Percentiles rank a stretch among this genome's conserved stretches.
phyloP scores from a whole-genome alignment of 2,113 vertebrate genomes.

The Forbesichthys agassizii region DNA sequence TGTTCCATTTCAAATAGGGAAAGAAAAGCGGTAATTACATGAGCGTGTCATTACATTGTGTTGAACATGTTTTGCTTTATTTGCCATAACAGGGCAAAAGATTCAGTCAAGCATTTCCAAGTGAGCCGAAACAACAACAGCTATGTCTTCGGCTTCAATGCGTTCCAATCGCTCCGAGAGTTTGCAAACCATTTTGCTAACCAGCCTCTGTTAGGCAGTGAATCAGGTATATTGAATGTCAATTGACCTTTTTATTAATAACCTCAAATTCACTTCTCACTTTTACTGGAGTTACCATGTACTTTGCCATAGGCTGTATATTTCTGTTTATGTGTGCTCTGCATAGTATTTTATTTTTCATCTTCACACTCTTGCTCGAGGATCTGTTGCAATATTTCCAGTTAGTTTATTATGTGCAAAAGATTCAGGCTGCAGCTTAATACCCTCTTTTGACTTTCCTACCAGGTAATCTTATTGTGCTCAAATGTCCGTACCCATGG shows the following conservation, averaged over 20 bases:
- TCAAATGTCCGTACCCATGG: conserved; percentile 85
- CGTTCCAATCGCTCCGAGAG: conserved; percentile 84
- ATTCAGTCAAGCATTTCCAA: conserved; percentile 96
- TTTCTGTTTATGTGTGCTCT: no score
- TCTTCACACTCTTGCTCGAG: not conserved
- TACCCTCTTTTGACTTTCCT: conserved; percentile 1
- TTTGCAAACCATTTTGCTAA: conserved; percentile 94
- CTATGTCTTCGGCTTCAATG: conserved; percentile 92
- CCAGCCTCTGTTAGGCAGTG: conserved; percentile 92
- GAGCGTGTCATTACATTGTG: conserved; percentile 9
- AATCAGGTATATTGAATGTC: conserved; percentile 80
- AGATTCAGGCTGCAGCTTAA: not conserved
- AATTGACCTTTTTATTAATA: not conserved
- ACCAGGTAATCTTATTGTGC: conserved; percentile 74
- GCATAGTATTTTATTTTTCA: no score
- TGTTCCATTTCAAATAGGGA: no score
- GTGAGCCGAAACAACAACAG: conserved; percentile 76
- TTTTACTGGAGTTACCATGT: not conserved
- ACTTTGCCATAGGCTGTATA: no score
- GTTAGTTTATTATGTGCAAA: not conserved
- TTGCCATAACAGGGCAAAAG: conserved; percentile 83
- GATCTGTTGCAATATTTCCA: not conserved
- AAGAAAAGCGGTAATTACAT: no score
- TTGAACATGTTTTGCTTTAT: conserved; percentile 11
- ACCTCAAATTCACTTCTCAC: not conserved